Evolutionary conservation across 2,888 invertebrate genomes (phyloP), one percentile per base, ranked within the genome.

Genomic region (Cordylochernes scorpioides): DNA sequence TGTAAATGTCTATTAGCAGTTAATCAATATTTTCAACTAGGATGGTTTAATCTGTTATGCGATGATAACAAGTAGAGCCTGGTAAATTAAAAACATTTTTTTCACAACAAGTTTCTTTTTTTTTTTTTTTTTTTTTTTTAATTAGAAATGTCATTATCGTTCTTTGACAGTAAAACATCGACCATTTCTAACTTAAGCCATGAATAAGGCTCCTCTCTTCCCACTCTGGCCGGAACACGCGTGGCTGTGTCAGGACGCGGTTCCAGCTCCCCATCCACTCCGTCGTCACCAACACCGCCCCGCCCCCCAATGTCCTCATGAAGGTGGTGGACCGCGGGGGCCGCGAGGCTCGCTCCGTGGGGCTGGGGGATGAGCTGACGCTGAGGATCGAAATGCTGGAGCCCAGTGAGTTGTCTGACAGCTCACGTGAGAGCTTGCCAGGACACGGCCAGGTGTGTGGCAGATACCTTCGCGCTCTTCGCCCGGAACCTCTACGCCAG

Each of bases 401-500:
- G 39, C 49, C 50, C 17, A 43, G 45, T 6, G 49, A 19, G 21
- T 9, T 9, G 21, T 19, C n/a, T 9, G n/a, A n/a, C 21, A n/a
- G 21, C 21, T 9, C 21, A 9, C 9, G 21, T n/a, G 21, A n/a
- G 9, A n/a, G 9, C 21, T n/a, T n/a, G n/a, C n/a, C n/a, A n/a
- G n/a, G n/a, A n/a, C 8, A 9, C 6, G n/a, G 14, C 25, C 8
- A 5, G 22, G 18, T 28, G 13, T 22, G 17, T 30, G 29, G 15
- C 21, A 41, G 41, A 41, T 35, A 52, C 55, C 2, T 55, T 55
- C 43, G 55, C 52, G 27, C 51, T 57, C 15, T 53, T 54, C 41
- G 55, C 53, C 14, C 45, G 54, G 21, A 56, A 55, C 39, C 41
- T 57, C 25, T 54, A 55, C 42, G 56, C 56, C 4, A 38, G 53